These are phyloP conservation scores for Aplysina aerophoba DNA, from an alignment of 37 sponge, comb jelly and placozoan species.

Conservation along the genomic window DNA sequence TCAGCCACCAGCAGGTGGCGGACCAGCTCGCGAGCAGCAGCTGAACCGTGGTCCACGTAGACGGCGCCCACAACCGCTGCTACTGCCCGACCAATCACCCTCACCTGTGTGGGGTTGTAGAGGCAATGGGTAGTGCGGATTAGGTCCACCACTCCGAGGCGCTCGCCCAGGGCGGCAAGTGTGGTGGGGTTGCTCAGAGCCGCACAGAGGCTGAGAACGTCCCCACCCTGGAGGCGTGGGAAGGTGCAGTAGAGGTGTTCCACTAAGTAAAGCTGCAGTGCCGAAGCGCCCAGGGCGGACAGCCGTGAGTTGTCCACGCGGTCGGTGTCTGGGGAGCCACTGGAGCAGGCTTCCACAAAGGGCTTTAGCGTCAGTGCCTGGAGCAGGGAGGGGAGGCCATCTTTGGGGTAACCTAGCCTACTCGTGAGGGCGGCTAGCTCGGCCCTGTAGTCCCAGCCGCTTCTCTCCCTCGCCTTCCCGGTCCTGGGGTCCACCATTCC, in stretches of 20 bases:
- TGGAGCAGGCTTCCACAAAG: background rate
- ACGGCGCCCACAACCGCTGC: conserved; percentile 76
- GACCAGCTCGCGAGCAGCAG: conserved; percentile 67
- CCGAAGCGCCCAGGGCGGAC: conserved; percentile 59
- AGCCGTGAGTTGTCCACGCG: conserved; percentile 47
- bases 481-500: conserved; percentile 50
- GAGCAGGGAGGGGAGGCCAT: conserved; percentile 53
- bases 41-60: conserved; percentile 62
- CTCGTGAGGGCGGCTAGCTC: conserved; percentile 74
- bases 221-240: conserved; percentile 56
- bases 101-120: conserved; percentile 7
- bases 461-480: conserved; percentile 27
- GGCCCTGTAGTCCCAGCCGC: conserved; percentile 63
- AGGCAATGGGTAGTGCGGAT: conserved; percentile 39
- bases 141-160: conserved; percentile 79
- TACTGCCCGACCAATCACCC: conserved; percentile 43
- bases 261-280: conserved; percentile 54
- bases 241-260: conserved; percentile 76
- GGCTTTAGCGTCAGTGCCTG: conserved; percentile 46
- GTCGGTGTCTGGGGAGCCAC: background rate
- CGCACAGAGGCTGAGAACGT: conserved; percentile 40
- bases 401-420: conserved; percentile 50
- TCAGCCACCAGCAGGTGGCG: conserved; percentile 70
- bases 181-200: conserved; percentile 36
- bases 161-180: conserved; percentile 51